Evolutionary conservation across 2,888 invertebrate species (phyloP).

Genomic region (Merodon equestris): DNA sequence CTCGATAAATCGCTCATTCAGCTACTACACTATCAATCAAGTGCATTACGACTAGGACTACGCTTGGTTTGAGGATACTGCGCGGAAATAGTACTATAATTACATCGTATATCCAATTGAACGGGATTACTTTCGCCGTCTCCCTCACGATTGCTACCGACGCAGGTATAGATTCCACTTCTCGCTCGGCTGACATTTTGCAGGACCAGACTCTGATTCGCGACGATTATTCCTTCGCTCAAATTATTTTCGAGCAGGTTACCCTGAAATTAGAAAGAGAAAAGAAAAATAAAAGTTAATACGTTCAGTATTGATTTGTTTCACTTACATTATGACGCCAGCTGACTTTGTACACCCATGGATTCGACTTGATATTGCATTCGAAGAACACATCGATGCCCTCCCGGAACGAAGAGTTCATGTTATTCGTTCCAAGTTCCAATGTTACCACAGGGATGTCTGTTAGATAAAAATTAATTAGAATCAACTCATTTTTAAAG

Average conservation of each 20-base stretch:
- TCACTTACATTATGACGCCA: constrained; percentile 87
- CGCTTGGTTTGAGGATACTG: neutral
- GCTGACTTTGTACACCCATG: constrained; percentile 88
- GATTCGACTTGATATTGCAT: constrained; percentile 93
- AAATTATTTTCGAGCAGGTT: constrained; percentile 88
- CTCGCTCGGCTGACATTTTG: constrained; percentile 88
- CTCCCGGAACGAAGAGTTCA: constrained; percentile 88
- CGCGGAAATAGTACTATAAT: constrained; percentile 73
- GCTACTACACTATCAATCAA: no score
- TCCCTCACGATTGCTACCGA: constrained; percentile 92
- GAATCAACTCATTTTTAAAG: no score
- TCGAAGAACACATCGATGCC: constrained; percentile 95
- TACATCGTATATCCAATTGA: constrained; percentile 91
- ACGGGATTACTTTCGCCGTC: constrained; percentile 93
- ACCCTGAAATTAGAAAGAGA: constrained; percentile 81
- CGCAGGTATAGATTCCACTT: constrained; percentile 92
- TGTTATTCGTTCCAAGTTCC: constrained; percentile 89
- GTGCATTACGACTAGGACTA: no score
- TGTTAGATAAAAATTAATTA: constrained; percentile 75
- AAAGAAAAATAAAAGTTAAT: no score
- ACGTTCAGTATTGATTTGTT: neutral
- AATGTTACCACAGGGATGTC: constrained; percentile 91
- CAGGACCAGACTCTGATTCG: constrained; percentile 93
- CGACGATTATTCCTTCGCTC: constrained; percentile 89
- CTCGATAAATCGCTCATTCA: no score